These are phyloP conservation scores for Neoitamus cyanurus DNA, from an alignment of 2,888 invertebrate genomes.

Conservation along the genomic window DNA sequence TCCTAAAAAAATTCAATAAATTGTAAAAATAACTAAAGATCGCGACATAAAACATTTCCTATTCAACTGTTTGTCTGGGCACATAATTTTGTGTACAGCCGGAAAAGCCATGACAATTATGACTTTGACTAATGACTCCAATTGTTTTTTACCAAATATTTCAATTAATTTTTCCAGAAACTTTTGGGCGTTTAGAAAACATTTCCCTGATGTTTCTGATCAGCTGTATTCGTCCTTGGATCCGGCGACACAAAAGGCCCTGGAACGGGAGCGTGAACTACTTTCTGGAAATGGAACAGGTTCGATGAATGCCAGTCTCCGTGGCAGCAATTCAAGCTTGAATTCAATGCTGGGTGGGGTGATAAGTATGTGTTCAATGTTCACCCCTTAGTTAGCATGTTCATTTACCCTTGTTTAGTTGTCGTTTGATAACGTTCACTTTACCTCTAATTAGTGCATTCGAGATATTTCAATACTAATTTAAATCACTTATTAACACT, in stretches of 20 bases:
- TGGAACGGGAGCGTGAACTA: slow-evolving; percentile 68
- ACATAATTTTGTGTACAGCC: background rate
- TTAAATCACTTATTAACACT: slow-evolving; percentile 11
- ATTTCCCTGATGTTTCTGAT: slow-evolving; percentile 92
- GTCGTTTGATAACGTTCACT: slow-evolving; percentile 18
- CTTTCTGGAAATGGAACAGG: slow-evolving; percentile 57
- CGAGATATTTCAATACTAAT: background rate
- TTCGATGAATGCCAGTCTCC: slow-evolving; percentile 58
- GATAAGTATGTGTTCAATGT: slow-evolving; percentile 56
- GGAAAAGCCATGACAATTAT: background rate
- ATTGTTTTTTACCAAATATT: background rate
- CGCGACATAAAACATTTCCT: background rate
- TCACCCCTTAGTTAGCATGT: slow-evolving; percentile 28
- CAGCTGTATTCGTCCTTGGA: slow-evolving; percentile 85
- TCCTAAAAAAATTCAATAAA: background rate
- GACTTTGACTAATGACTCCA: background rate
- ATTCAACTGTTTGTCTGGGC: background rate
- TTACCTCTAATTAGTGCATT: slow-evolving; percentile 7
- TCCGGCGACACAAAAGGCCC: slow-evolving; percentile 73
- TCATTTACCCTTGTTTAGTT: background rate
- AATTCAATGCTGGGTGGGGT: slow-evolving; percentile 58
- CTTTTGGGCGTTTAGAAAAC: slow-evolving; percentile 89
- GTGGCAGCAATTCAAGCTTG: slow-evolving; percentile 59
- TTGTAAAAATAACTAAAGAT: background rate
- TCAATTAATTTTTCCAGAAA: slow-evolving; percentile 70